Evolutionary conservation across 2,113 vertebrate genomes (phyloP).

Genomic region (Craseonycteris thonglongyai): DNA sequence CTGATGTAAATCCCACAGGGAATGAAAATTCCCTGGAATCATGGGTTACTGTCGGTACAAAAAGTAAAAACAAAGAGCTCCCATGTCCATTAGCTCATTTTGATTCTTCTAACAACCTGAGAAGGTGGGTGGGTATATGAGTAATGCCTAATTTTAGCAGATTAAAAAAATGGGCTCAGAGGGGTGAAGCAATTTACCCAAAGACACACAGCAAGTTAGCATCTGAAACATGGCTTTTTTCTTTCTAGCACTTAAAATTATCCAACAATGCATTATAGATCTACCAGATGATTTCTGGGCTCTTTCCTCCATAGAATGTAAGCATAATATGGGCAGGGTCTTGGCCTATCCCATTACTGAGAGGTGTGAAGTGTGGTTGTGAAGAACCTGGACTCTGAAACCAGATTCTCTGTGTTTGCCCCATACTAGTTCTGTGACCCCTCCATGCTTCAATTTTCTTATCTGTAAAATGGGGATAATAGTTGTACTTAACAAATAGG

Average conservation of each 20-base stretch:
- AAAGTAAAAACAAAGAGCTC: neutral
- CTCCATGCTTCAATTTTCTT: neutral
- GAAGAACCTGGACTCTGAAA: neutral
- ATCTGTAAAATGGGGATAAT: neutral
- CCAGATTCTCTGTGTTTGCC: neutral
- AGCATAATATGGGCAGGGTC: neutral
- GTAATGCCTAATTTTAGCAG: neutral
- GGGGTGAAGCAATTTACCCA: neutral
- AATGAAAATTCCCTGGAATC: neutral
- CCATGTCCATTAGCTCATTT: neutral
- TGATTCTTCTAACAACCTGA: neutral
- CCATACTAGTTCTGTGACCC: neutral
- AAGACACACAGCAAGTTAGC: neutral
- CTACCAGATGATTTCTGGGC: neutral
- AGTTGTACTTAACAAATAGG: neutral
- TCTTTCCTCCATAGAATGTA: neutral
- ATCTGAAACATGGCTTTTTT: neutral
- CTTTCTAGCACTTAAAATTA: neutral
- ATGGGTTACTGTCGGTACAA: neutral
- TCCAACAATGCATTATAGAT: neutral
- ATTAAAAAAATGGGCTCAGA: neutral
- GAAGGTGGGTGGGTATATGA: neutral
- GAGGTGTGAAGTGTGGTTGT: neutral
- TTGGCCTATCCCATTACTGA: neutral
- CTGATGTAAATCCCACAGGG: neutral